phyloP scores from a whole-genome alignment of 2,797 vertebrate species.

The Antennarius maculatus region DNA sequence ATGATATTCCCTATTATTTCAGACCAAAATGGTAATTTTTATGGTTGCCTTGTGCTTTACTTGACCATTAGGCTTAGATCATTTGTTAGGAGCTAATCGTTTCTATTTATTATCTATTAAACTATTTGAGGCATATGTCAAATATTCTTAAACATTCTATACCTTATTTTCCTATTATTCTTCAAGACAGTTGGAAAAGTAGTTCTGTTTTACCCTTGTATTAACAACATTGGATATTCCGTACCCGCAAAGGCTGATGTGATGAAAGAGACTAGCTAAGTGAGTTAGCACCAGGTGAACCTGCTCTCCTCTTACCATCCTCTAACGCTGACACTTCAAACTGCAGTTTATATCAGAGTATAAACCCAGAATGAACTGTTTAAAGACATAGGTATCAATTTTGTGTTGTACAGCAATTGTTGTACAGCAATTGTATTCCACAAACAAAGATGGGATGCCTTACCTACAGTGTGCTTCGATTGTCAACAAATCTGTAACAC shows the following conservation, averaged over 20 bases:
- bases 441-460: constrained; percentile 16
- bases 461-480: not conserved
- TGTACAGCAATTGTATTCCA: constrained; percentile 1
- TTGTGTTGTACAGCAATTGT: constrained; percentile 11
- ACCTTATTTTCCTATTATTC: constrained; percentile 5
- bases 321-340: constrained; percentile 70
- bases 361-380: constrained; percentile 51
- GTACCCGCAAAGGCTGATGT: constrained; percentile 26
- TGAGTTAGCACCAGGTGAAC: constrained; percentile 57
- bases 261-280: constrained; percentile 73
- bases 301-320: constrained; percentile 57
- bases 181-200: not conserved
- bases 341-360: constrained; percentile 68
- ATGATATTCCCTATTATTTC: no score
- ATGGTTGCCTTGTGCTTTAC: no score
- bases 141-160: constrained; percentile 25
- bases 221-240: constrained; percentile 35
- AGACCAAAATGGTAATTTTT: no score
- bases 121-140: constrained; percentile 31
- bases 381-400: constrained; percentile 21
- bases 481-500: constrained; percentile 1
- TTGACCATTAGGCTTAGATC: no score
- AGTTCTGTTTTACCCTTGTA: constrained; percentile 19
- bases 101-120: constrained; percentile 30
- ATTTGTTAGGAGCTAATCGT: constrained; percentile 5